Evolutionary conservation across 1,140 invertebrate species (phyloP).

Genomic region (Eubasilissa regina): DNA sequence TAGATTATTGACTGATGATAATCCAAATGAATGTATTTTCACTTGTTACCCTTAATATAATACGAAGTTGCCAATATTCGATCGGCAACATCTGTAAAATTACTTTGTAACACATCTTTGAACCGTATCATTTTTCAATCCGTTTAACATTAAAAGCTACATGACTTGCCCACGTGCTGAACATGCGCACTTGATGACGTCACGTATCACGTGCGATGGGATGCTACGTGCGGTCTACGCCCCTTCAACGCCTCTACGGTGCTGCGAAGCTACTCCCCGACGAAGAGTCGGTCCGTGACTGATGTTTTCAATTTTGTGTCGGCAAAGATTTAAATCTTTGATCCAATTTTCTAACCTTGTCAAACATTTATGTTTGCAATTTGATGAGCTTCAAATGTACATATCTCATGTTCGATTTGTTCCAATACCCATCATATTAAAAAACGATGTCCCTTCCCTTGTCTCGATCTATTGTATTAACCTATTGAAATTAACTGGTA

Average conservation of each 20-base stretch:
- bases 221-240: constrained; percentile 48
- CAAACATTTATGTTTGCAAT: not conserved
- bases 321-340: constrained; percentile 55
- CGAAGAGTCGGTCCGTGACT: constrained; percentile 29
- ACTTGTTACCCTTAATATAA: no score
- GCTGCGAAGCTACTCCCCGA: not conserved
- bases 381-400: no score
- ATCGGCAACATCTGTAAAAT: not conserved
- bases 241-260: constrained; percentile 27
- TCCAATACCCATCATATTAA: no score
- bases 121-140: constrained; percentile 58
- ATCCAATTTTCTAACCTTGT: not conserved
- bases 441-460: no score
- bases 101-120: constrained; percentile 16
- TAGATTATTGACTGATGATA: no score
- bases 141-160: constrained; percentile 53
- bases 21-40: no score
- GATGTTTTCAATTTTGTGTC: constrained; percentile 51
- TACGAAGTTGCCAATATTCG: no score
- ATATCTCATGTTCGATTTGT: no score
- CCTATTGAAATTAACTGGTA: no score
- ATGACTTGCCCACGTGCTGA: constrained; percentile 29
- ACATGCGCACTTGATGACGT: constrained; percentile 52
- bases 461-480: no score
- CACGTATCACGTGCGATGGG: constrained; percentile 46